Conservation (phyloP, 2,888 invertebrate species). For the Gastrophysa polygoni region DNA sequence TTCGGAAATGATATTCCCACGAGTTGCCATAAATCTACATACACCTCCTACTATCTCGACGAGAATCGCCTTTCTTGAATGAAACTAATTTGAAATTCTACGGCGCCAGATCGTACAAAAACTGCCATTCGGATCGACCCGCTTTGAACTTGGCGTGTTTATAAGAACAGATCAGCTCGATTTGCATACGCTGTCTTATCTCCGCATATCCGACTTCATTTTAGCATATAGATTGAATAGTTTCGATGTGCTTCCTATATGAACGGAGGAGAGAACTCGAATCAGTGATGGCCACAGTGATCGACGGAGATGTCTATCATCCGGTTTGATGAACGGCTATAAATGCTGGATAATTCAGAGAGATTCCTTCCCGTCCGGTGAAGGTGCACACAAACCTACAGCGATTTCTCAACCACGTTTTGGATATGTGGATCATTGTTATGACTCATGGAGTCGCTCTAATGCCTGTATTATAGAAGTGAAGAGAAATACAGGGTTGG, state of each 20-base stretch:
- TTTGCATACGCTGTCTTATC: conserved; percentile 32
- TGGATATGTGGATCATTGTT: too few relatives aligned
- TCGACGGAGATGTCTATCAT: not conserved
- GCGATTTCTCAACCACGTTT: too few relatives aligned
- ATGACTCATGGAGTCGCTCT: too few relatives aligned
- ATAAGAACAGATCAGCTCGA: conserved; percentile 22
- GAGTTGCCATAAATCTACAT: not conserved
- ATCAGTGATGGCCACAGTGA: conserved; percentile 20
- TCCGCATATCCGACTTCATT: conserved; percentile 32
- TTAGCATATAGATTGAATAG: conserved; percentile 37
- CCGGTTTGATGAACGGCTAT: not conserved
- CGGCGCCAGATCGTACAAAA: conserved; percentile 16
- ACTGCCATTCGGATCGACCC: conserved; percentile 8
- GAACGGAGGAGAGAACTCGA: conserved; percentile 22
- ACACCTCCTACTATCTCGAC: not conserved
- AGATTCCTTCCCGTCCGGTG: not conserved
- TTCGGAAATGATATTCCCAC: not conserved
- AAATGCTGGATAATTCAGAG: not conserved
- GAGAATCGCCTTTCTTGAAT: conserved; percentile 1
- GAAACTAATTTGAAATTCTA: conserved; percentile 20
- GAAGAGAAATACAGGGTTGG: too few relatives aligned
- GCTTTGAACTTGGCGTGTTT: not conserved
- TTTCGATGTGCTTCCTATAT: conserved; percentile 26
- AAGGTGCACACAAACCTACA: not conserved
- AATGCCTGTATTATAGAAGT: too few relatives aligned